Evolutionary conservation across 2,113 vertebrate species (phyloP).

Genomic region (Gasterosteus nipponicus): DNA sequence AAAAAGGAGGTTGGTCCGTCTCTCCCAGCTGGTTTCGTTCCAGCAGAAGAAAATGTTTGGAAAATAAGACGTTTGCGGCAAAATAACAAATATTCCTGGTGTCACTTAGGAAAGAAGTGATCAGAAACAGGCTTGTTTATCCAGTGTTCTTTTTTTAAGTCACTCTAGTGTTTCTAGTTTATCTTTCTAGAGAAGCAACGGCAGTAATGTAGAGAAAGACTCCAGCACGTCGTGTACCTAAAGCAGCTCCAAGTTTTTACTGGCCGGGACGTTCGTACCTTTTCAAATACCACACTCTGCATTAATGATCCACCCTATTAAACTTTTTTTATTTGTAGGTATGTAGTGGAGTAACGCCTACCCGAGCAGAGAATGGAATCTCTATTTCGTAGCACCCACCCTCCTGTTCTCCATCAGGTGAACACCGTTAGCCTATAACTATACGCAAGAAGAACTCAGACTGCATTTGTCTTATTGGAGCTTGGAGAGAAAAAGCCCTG

Average conservation of each 20-base stretch:
- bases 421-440: too few species aligned
- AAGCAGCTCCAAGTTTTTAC: neutral
- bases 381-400: neutral
- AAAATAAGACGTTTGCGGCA: conserved; percentile 29
- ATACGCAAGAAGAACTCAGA: too few species aligned
- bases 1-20: conserved; percentile 62
- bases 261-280: neutral
- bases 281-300: neutral
- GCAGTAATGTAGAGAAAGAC: neutral
- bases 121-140: conserved; percentile 6
- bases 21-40: conserved; percentile 65
- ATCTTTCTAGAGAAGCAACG: conserved; percentile 6
- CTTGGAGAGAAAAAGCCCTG: neutral
- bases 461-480: neutral
- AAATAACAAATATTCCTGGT: neutral
- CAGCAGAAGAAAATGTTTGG: conserved; percentile 39
- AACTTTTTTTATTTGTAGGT: neutral
- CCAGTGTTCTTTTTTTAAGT: neutral
- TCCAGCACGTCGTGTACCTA: neutral
- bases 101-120: conserved; percentile 10
- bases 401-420: too few species aligned
- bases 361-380: neutral
- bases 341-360: neutral
- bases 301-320: neutral
- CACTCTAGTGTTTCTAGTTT: neutral